Conservation (phyloP, 2,113 vertebrate genomes). For the Ovibos moschatus region DNA sequence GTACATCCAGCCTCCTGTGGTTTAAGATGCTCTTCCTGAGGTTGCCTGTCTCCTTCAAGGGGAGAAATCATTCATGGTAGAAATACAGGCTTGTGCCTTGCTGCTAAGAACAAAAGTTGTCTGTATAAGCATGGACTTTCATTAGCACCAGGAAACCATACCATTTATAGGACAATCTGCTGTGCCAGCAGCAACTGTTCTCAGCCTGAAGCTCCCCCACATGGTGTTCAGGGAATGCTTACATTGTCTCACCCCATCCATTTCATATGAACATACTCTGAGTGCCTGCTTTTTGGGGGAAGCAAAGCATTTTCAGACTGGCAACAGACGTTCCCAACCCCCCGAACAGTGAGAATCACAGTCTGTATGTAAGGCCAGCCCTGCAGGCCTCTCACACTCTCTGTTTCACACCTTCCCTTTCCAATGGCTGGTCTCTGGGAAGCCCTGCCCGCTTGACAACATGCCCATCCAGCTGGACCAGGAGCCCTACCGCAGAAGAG, state of each 20-base stretch:
- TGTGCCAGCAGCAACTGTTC: neutral
- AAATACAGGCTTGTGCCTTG: neutral
- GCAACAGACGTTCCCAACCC: rapidly evolving
- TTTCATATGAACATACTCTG: neutral
- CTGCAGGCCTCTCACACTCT: neutral
- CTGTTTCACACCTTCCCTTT: neutral
- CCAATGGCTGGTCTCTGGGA: neutral
- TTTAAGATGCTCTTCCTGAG: neutral
- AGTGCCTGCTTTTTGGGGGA: neutral
- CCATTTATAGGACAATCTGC: neutral
- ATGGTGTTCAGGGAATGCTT: neutral
- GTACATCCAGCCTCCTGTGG: neutral
- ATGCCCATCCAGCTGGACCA: neutral
- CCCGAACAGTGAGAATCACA: neutral
- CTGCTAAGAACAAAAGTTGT: neutral
- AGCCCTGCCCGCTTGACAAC: neutral
- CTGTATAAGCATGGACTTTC: neutral
- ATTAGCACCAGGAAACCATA: neutral
- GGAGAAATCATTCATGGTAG: neutral
- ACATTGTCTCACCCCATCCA: neutral
- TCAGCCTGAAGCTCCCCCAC: neutral
- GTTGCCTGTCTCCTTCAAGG: neutral
- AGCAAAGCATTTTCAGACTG: neutral
- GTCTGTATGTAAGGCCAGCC: neutral
- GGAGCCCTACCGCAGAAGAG: neutral